These are phyloP conservation scores for Chrysolina oricalcia DNA, from an alignment of 2,888 invertebrate species.

Conservation along the genomic window DNA sequence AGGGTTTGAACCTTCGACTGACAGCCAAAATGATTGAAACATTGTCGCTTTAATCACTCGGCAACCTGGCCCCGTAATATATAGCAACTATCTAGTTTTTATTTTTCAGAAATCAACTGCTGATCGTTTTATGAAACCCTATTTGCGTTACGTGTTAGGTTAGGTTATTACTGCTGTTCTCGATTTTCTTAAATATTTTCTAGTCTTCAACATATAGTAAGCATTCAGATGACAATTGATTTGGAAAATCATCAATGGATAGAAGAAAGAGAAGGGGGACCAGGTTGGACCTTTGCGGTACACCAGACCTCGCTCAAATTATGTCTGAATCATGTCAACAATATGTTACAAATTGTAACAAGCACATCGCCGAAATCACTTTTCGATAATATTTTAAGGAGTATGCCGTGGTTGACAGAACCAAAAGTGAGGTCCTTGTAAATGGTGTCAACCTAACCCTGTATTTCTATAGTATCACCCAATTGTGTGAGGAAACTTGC, in stretches of 20 bases:
- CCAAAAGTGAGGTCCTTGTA: background rate
- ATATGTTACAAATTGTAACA: background rate
- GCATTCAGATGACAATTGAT: background rate
- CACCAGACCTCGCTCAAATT: background rate
- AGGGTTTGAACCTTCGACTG: no score
- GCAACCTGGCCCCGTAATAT: no score
- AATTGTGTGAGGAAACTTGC: background rate
- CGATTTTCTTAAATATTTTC: background rate
- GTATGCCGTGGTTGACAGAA: background rate
- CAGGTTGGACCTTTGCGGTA: background rate
- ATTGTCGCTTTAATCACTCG: no score
- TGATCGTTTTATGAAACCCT: no score
- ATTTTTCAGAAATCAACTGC: no score
- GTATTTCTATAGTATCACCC: background rate
- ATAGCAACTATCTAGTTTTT: no score
- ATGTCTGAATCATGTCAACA: background rate
- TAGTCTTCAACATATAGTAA: background rate
- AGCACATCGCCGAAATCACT: background rate
- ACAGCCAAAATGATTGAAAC: no score
- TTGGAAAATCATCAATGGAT: background rate
- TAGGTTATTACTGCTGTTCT: background rate
- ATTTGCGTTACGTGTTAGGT: no score
- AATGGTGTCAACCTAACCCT: background rate
- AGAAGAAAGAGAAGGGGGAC: background rate
- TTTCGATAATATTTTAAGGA: background rate